phyloP scores from a whole-genome alignment of 2,888 invertebrate species.

The Volucella bombylans region DNA sequence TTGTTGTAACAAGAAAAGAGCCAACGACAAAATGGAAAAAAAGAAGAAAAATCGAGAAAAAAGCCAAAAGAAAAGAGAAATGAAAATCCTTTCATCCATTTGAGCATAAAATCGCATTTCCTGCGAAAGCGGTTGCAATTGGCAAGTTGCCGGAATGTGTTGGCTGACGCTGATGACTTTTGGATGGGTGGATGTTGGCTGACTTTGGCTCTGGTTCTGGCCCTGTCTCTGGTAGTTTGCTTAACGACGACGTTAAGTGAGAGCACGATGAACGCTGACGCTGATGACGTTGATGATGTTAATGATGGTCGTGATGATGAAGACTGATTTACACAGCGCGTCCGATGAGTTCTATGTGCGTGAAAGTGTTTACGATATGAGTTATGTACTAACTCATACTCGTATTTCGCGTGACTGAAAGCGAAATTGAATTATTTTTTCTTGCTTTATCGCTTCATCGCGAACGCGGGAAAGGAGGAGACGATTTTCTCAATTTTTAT shows the following conservation, averaged over 20 bases:
- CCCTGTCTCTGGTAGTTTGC: neutral
- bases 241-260: slow-evolving; percentile 21
- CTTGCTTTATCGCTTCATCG: too few species aligned
- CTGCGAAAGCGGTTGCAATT: slow-evolving; percentile 62
- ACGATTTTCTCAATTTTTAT: neutral
- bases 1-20: neutral
- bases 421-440: slow-evolving; percentile 30
- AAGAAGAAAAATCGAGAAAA: too few species aligned
- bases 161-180: slow-evolving; percentile 11
- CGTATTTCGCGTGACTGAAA: slow-evolving; percentile 48
- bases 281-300: slow-evolving; percentile 11
- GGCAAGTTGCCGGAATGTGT: slow-evolving; percentile 57
- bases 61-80: slow-evolving; percentile 15
- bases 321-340: slow-evolving; percentile 49
- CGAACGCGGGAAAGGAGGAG: neutral
- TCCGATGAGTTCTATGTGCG: slow-evolving; percentile 32
- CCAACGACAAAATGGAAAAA: too few species aligned
- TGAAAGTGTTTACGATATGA: slow-evolving; percentile 39
- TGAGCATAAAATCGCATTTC: slow-evolving; percentile 59
- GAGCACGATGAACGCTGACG: slow-evolving; percentile 24
- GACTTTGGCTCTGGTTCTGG: too few species aligned
- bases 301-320: slow-evolving; percentile 26
- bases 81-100: slow-evolving; percentile 57
- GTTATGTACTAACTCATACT: slow-evolving; percentile 16
- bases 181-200: too few species aligned